Evolutionary conservation across 2,797 vertebrate genomes (phyloP), one percentile per base, ranked within the genome.

Genomic region (Megalops cyprinoides): DNA sequence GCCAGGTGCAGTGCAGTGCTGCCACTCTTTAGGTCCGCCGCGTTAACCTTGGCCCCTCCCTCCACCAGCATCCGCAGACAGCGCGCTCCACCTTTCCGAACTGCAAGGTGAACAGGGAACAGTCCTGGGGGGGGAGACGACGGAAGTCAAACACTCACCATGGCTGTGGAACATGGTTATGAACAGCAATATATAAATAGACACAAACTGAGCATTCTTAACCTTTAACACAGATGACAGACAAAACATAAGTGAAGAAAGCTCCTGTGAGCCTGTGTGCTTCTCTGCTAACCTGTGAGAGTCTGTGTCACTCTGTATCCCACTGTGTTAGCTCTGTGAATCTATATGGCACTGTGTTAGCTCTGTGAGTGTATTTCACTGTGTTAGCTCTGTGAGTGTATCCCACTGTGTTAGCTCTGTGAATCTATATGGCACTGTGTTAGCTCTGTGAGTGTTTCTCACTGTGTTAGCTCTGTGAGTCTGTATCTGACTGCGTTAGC

Each of bases 1-100:
- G 98, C 97, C 81, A 97, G 92, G 87, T 99, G 98, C 46, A 99
- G 92, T 0, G 96, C 92, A 0, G 97, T 96, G 83, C 95, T 93
- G 20, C 98, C 98, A 0, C 97, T 96, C 87, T 98, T 98, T 82
- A 94, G 93, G 88, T 99, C 98, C 0, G 91, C 92, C 0, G 94
- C 93, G 0, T 99, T 96, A 81, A 98, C 94, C 1, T 96, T 95
- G 0, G 97, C 97, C 51, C 98, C 98, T 0, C 88, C 93, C 85
- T 94, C 95, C 73, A 97, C 95, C 84, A 99, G 93, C 84, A 96
- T 87, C 48, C 96, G 96, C 75, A 99, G 89, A 83, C 96, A 97
- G 75, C 93, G 93, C 39, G 95, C 91, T 5, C 94, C 96, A 0
- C 95, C 95, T 51, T 93, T 93, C 78, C 92, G 95, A 79, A 98